These are phyloP conservation scores for Idris sp. DNA, from an alignment of 1,140 invertebrate species.

Conservation along the genomic window DNA sequence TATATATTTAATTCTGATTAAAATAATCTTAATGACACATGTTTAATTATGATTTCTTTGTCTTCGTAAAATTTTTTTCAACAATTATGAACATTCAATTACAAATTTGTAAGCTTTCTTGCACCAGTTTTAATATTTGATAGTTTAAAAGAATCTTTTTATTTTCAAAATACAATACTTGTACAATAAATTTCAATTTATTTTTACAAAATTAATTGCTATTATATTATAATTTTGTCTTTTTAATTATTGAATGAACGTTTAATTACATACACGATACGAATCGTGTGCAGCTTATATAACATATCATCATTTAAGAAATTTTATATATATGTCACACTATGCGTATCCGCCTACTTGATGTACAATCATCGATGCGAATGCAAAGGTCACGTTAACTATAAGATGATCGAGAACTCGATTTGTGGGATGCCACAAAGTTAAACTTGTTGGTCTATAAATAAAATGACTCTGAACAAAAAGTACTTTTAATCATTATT, in stretches of 20 bases:
- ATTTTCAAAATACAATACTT: too few relatives aligned
- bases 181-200: too few relatives aligned
- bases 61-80: not conserved
- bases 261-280: too few relatives aligned
- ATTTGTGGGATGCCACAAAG: conserved; percentile 31
- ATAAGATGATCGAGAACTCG: conserved; percentile 27
- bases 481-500: too few relatives aligned
- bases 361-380: conserved; percentile 45
- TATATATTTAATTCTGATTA: conserved; percentile 10
- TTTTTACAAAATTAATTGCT: too few relatives aligned
- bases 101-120: too few relatives aligned
- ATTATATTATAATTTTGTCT: too few relatives aligned
- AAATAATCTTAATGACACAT: conserved; percentile 4
- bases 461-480: conserved; percentile 5
- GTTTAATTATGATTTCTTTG: conserved; percentile 4
- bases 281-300: conserved; percentile 10
- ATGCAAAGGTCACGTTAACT: conserved; percentile 30
- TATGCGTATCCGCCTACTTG: conserved; percentile 35
- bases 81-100: too few relatives aligned
- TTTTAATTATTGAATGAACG: too few relatives aligned
- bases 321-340: conserved; percentile 26
- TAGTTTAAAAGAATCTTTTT: too few relatives aligned
- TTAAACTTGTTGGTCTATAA: too few relatives aligned
- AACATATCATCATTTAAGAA: conserved; percentile 24
- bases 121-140: too few relatives aligned